These are phyloP conservation scores for Pammene fasciana DNA, from an alignment of 2,888 invertebrate species.

Conservation along the genomic window DNA sequence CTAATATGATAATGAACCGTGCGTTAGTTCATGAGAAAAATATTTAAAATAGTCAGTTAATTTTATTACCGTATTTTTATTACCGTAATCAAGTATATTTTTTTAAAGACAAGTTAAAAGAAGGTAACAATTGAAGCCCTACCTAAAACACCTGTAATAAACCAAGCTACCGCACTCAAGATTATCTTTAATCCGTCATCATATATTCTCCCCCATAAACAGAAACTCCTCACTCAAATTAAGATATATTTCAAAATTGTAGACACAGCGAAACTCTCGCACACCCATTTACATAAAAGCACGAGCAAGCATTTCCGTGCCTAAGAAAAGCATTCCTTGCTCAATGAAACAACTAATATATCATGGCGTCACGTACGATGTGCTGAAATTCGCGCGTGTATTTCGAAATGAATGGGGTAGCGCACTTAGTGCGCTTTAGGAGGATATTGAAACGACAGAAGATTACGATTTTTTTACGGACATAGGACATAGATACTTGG, in stretches of 20 bases:
- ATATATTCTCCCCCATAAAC: not conserved
- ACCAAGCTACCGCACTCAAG: not conserved
- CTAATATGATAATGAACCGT: too few species aligned
- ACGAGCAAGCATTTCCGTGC: conserved; percentile 30
- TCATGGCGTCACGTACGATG: conserved; percentile 31
- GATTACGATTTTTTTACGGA: too few species aligned
- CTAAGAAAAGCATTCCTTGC: conserved; percentile 37
- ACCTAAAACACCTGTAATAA: not conserved
- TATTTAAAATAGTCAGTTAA: too few species aligned
- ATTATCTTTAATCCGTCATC: not conserved
- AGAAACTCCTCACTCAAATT: conserved; percentile 23
- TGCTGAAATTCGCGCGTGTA: conserved; percentile 39
- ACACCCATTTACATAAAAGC: conserved; percentile 32
- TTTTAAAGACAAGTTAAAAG: too few species aligned
- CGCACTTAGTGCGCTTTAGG: conserved; percentile 17
- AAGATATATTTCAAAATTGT: conserved; percentile 34
- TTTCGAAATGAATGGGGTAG: conserved; percentile 43
- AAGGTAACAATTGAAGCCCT: too few species aligned
- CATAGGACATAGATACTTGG: too few species aligned
- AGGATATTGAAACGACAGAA: too few species aligned
- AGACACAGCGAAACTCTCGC: conserved; percentile 31
- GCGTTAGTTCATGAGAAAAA: not conserved
- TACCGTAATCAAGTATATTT: too few species aligned
- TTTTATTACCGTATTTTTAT: too few species aligned
- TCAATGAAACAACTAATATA: conserved; percentile 40